These are phyloP conservation scores for Aphis craccivora DNA, from an alignment of 1,140 invertebrate species.

Conservation along the genomic window DNA sequence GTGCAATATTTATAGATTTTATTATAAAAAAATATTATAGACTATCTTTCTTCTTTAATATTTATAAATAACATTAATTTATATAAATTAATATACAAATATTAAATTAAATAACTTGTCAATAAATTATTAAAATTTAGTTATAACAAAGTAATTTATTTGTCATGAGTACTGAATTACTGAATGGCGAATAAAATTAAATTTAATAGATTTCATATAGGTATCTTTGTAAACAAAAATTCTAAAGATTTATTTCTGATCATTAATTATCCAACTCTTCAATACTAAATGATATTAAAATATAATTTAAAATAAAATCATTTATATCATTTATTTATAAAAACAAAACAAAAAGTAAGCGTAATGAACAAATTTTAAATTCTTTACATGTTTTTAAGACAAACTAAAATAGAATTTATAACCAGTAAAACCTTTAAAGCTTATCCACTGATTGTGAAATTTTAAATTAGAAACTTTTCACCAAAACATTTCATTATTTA, in stretches of 20 bases:
- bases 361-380: not conserved
- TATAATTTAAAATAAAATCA: not conserved
- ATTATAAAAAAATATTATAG: not conserved
- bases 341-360: not conserved
- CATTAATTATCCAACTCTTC: not conserved
- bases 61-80: not conserved
- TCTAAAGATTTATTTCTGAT: not conserved
- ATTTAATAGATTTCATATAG: not conserved
- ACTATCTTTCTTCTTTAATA: not conserved
- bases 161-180: not conserved
- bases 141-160: no score
- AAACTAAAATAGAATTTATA: not conserved
- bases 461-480: conserved; percentile 15
- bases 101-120: not conserved
- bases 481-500: not conserved
- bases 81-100: not conserved
- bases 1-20: not conserved
- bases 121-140: not conserved
- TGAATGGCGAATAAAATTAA: not conserved
- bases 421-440: not conserved
- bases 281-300: not conserved
- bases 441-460: not conserved
- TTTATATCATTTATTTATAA: not conserved
- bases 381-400: not conserved
- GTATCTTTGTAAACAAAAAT: not conserved